phyloP scores from a whole-genome alignment of 2,113 vertebrate genomes.

The Apistogramma diplotaenia region DNA sequence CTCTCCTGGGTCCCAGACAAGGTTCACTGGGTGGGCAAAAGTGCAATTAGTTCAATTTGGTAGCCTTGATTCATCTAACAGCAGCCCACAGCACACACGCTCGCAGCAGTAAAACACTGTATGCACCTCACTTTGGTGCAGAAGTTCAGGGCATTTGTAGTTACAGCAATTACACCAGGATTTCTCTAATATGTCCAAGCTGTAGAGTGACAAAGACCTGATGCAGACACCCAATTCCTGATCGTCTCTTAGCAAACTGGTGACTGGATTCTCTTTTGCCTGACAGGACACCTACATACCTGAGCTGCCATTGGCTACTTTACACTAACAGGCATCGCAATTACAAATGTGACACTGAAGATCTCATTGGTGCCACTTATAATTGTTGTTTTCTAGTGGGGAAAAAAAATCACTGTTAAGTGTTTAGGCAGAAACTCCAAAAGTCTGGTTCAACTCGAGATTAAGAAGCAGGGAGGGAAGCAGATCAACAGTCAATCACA shows the following conservation, averaged over 20 bases:
- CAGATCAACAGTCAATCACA: not conserved
- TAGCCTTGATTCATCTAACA: slow-evolving; percentile 59
- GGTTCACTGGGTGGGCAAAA: slow-evolving; percentile 61
- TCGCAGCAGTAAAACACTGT: slow-evolving; percentile 48
- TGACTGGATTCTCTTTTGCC: not conserved
- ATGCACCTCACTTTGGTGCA: slow-evolving; percentile 13
- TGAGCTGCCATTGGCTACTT: not conserved
- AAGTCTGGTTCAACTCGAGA: not conserved
- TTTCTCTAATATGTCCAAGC: not conserved
- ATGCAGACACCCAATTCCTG: not conserved
- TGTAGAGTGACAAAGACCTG: not conserved
- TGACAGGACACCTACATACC: not conserved
- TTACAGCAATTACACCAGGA: not conserved
- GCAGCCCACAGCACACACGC: slow-evolving; percentile 46
- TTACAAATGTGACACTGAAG: not conserved
- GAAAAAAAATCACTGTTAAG: not conserved
- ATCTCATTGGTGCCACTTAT: not conserved
- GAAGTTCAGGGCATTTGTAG: slow-evolving; percentile 9
- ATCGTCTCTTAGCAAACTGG: not conserved
- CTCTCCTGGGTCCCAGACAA: slow-evolving; percentile 56
- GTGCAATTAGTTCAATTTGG: slow-evolving; percentile 73
- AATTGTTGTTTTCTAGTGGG: not conserved
- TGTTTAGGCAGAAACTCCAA: not conserved
- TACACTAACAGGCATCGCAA: not conserved
- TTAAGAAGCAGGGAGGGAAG: not conserved